These are phyloP conservation scores for Ceratosolen fusciceps DNA, from an alignment of 1,140 invertebrate genomes.

Conservation along the genomic window DNA sequence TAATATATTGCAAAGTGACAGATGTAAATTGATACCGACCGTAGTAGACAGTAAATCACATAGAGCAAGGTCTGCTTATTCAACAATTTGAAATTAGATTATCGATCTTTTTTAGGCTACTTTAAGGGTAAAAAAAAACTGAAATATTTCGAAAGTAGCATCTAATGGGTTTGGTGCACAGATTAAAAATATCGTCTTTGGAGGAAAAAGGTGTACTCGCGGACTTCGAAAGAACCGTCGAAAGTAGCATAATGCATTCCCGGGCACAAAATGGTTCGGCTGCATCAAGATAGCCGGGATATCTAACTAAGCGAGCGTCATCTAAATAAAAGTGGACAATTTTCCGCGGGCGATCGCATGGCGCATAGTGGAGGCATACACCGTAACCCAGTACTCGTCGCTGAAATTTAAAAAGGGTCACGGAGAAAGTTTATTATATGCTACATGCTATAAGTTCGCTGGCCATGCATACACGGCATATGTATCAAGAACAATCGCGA, in stretches of 20 bases:
- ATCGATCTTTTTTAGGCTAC: no score
- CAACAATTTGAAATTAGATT: no score
- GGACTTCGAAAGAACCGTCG: no score
- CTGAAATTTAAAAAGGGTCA: constrained; percentile 4
- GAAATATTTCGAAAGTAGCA: no score
- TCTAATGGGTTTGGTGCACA: no score
- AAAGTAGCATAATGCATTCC: neutral
- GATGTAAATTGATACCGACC: neutral
- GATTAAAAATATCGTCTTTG: no score
- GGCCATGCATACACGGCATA: neutral
- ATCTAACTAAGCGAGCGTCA: neutral
- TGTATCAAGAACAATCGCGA: constrained; percentile 34
- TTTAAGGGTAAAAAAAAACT: no score
- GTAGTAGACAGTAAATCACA: neutral
- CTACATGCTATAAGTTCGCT: neutral
- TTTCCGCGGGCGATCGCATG: neutral
- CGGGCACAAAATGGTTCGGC: neutral
- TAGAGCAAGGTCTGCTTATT: no score
- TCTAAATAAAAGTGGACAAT: constrained; percentile 11
- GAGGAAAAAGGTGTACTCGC: no score
- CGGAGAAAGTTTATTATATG: constrained; percentile 38
- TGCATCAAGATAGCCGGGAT: neutral
- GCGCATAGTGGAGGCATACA: neutral
- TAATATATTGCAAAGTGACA: constrained; percentile 3
- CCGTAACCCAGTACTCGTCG: neutral